Base-by-base conservation (phyloP, 2,797 vertebrate species). In the Gallinago nigripennis region DNA sequence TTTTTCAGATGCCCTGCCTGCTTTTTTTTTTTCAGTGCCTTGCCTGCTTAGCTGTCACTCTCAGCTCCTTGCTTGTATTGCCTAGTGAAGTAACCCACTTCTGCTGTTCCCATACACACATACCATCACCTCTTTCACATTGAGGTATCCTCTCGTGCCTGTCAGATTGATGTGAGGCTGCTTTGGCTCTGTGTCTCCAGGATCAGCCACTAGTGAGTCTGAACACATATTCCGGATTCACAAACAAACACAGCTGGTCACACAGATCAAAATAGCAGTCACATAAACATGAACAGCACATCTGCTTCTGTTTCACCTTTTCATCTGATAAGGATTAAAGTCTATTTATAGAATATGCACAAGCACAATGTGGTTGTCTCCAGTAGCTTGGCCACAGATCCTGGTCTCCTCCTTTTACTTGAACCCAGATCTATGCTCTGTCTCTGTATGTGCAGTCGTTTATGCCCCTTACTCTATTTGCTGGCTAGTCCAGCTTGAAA, bases 241-340 rank as follows among this genome's bases (percentile, higher is more conserved):
- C 54, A 92, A 85, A 83, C 41, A 91, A 51, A 91, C 69, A 80
- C 77, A 86, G 60, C 46, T 94, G 81, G 69, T 83, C 61, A 70
- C 69, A 92, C 65, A 83, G 60, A 88, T 70, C 25, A 70, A 91
- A 88, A 54, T 14, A 81, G 28, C 1, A 0, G 37, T 41, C 20
- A 11, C 25, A 70, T 48, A 83, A 91, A 54, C 41, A 83, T 4
- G 13, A 84, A 63, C 28, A 75, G 27, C n/a, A 68, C 23, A 82
- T 3, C 12, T 6, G 25, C n/a, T 82, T 75, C 50, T 76, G 12
- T 87, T 90, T 12, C 9, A 35, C 7, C 16, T 77, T 85, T 86
- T 70, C 41, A 72, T 27, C 3, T 86, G 35, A 76, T 51, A 10
- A 14, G 28, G 8, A 56, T 80, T 86, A 60, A 85, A 71, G 28